phyloP scores from a whole-genome alignment of 2,888 invertebrate species.

The Cataglyphis cursor region DNA sequence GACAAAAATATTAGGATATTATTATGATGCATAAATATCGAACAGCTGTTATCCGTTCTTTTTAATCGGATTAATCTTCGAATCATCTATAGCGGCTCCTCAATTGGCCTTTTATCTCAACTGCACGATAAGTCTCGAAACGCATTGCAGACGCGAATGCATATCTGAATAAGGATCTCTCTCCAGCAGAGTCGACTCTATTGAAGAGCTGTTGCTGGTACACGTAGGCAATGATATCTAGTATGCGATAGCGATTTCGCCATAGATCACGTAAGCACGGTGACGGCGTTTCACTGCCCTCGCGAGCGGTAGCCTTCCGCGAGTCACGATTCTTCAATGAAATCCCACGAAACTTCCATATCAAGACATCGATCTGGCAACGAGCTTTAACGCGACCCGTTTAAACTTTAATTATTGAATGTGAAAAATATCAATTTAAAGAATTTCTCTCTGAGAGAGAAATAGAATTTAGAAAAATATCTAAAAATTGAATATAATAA shows the following conservation, averaged over 20 bases:
- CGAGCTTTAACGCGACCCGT: background rate
- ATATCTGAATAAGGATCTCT: conserved; percentile 69
- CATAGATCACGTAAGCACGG: conserved; percentile 64
- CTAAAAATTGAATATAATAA: background rate
- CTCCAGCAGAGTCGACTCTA: conserved; percentile 17
- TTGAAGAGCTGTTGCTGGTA: conserved; percentile 52
- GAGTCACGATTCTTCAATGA: conserved; percentile 72
- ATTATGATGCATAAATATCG: background rate
- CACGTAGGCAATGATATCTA: conserved; percentile 73
- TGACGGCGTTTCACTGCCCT: conserved; percentile 14
- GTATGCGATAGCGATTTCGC: conserved; percentile 73
- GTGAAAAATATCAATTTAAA: background rate
- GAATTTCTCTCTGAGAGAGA: background rate
- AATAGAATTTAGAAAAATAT: background rate
- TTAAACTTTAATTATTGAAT: conserved; percentile 28
- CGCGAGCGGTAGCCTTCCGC: conserved; percentile 60
- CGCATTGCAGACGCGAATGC: conserved; percentile 62
- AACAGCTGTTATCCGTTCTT: no score
- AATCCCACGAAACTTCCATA: conserved; percentile 43
- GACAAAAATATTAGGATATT: background rate
- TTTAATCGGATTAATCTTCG: conserved; percentile 11
- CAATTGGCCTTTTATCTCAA: conserved; percentile 9
- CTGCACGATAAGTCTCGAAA: conserved; percentile 21
- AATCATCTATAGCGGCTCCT: background rate
- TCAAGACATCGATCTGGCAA: conserved; percentile 25